A percentile compares a stretch with the other conserved stretches of the same genome.
These are phyloP conservation scores for Neogale vison DNA, from an alignment of 2,113 vertebrate genomes.

Conservation along the genomic window DNA sequence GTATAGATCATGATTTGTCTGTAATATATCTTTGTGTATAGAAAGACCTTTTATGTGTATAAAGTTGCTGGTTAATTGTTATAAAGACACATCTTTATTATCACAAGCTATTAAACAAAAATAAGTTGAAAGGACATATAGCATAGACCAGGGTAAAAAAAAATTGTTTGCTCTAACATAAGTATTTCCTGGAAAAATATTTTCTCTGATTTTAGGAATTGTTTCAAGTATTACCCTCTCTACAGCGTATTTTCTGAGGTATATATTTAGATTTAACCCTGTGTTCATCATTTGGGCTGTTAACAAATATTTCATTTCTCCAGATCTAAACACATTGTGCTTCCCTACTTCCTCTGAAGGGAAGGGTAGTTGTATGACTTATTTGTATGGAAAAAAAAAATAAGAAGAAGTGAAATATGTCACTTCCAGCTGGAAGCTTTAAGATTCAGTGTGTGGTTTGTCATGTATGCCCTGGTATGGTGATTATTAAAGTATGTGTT, in stretches of 20 bases:
- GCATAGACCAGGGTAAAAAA: background rate
- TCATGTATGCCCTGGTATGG: background rate
- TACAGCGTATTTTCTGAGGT: background rate
- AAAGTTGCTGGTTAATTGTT: background rate
- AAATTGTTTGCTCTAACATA: background rate
- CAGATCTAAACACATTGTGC: background rate
- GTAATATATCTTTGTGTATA: background rate
- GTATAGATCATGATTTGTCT: background rate
- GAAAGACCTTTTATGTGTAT: background rate
- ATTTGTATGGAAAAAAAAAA: background rate
- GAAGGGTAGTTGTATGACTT: background rate
- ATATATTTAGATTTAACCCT: background rate
- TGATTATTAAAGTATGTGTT: background rate
- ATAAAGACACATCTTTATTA: background rate
- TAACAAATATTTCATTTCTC: background rate
- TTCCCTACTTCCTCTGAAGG: background rate
- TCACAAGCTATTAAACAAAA: background rate
- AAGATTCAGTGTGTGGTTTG: background rate
- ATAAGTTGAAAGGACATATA: background rate
- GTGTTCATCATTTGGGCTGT: background rate
- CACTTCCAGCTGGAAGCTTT: background rate
- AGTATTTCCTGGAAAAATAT: background rate
- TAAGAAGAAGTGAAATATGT: background rate
- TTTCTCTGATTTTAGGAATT: background rate
- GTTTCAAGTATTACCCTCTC: background rate